Base-by-base conservation (phyloP, 2,888 invertebrate genomes). In the Anorthoa munda region DNA sequence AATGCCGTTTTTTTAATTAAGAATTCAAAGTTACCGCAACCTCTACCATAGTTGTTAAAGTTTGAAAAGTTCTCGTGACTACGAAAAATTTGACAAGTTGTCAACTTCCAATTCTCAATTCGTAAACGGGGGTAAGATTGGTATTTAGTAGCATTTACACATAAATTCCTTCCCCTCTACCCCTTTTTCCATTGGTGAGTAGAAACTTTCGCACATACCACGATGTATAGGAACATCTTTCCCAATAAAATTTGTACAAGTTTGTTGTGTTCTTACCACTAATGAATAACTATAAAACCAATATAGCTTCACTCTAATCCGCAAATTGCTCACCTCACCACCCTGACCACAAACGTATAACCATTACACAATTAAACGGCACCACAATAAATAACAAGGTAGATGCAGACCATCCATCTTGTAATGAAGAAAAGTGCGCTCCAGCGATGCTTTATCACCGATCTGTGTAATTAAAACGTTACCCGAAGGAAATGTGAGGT, bases 401-500 rank as follows among this genome's bases (percentile, higher is more conserved):
- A 88, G 92, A 92, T 90, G 91, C 91, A 85, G 78, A 89, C 94
- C 88, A 94, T 96, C 93, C 93, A 92, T 95, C 95, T 95, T 94
- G 90, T 96, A 96, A 96, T 96, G 96, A 96, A 96, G 96, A 96
- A 95, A 96, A 96, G 96, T 96, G 95, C 95, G 95, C 95, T 93
- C 93, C 90, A 92, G 90, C 93, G 95, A 95, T 96, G 94, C 87
- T 96, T 96, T 96, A 96, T 96, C 95, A 94, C 85, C 95, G 96
- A 96, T 96, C 96, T 94, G 93, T 94, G 96, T 96, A 96, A 96
- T 96, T 96, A 96, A 96, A 96, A 96, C 95, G 96, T 96, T 95
- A 93, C 96, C 95, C 95, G 92, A 90, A 96, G 96, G 96, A 96
- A 96, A 96, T 94, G 95, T 93, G 92, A 91, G 93, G 96, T 93